phyloP scores from a whole-genome alignment of 2,113 vertebrate genomes.

The Ochotona curzoniae region DNA sequence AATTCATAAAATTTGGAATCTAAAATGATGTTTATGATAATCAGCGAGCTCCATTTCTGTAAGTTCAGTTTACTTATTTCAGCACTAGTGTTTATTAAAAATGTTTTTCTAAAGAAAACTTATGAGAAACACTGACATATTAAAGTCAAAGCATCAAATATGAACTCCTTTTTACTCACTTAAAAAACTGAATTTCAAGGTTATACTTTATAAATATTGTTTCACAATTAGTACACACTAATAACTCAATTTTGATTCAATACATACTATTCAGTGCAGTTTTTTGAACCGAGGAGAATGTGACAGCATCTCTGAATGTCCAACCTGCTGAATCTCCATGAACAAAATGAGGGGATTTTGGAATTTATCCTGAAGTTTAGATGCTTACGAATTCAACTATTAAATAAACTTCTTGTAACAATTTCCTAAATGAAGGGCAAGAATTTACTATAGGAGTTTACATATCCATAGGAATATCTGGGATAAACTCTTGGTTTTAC shows the following conservation, averaged over 20 bases:
- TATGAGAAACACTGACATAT: not conserved
- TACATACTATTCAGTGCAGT: not conserved
- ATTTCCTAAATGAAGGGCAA: not conserved
- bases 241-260: not conserved
- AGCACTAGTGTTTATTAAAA: not conserved
- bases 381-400: not conserved
- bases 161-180: not conserved
- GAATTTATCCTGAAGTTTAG: not conserved
- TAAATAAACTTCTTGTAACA: not conserved
- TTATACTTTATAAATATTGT: not conserved
- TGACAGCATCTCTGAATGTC: not conserved
- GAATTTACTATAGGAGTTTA: too few species aligned
- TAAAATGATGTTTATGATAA: slow-evolving; percentile 1
- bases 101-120: not conserved
- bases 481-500: too few species aligned
- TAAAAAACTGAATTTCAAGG: not conserved
- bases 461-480: too few species aligned
- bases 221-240: not conserved
- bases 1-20: not conserved
- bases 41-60: not conserved
- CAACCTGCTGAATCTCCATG: not conserved
- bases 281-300: not conserved
- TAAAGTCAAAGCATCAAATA: not conserved
- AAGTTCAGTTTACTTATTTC: not conserved
- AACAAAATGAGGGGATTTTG: not conserved